Percentiles rank a stretch among this genome's conserved stretches.
These are phyloP conservation scores for Mugil cephalus DNA, from an alignment of 2,113 vertebrate genomes.

Conservation along the genomic window DNA sequence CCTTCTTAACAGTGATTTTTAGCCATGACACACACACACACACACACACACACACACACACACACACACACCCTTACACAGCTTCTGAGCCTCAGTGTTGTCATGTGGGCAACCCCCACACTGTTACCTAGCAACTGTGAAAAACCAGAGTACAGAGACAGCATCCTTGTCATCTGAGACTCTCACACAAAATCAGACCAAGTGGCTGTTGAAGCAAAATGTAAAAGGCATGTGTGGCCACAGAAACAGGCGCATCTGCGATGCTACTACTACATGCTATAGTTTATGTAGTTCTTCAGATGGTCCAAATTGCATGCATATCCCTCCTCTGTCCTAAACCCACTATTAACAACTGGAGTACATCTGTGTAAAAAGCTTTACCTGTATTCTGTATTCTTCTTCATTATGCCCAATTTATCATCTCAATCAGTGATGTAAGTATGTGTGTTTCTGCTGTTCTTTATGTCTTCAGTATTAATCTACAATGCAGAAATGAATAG, in stretches of 20 bases:
- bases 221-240: neutral
- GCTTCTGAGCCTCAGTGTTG: slow-evolving; percentile 34
- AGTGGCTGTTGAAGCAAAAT: slow-evolving; percentile 16
- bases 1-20: slow-evolving; percentile 26
- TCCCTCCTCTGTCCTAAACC: no score
- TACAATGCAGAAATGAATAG: no score
- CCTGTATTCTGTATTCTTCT: no score
- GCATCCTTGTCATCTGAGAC: slow-evolving; percentile 30
- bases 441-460: no score
- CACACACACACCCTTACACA: slow-evolving; percentile 12
- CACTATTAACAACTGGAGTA: no score
- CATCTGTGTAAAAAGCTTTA: no score
- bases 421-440: no score
- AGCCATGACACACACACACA: slow-evolving; percentile 21
- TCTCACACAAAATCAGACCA: slow-evolving; percentile 13
- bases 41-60: slow-evolving; percentile 25
- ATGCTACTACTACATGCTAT: neutral
- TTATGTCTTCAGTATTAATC: no score
- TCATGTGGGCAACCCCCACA: slow-evolving; percentile 41
- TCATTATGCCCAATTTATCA: no score
- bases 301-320: no score
- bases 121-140: slow-evolving; percentile 66
- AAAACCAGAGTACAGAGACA: slow-evolving; percentile 51
- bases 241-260: neutral
- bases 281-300: no score